These are phyloP conservation scores for Upupa epops DNA, from an alignment of 2,113 vertebrate species.

Conservation along the genomic window DNA sequence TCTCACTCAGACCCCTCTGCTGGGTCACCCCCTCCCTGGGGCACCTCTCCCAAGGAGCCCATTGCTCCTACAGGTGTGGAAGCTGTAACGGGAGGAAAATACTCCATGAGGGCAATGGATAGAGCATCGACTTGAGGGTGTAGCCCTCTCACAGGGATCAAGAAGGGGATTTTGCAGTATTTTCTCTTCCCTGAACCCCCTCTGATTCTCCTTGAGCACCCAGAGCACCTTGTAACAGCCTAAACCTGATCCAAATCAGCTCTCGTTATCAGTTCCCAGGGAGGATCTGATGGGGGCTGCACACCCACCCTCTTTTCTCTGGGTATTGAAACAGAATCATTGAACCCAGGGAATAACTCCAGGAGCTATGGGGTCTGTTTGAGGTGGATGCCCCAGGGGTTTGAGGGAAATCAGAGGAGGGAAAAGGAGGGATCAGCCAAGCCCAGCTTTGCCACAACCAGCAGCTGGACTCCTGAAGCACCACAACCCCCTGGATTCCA, in stretches of 20 bases:
- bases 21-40: not conserved
- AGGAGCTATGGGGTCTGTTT: not conserved
- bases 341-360: not conserved
- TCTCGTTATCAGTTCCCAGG: not conserved
- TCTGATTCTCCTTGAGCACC: not conserved
- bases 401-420: not conserved
- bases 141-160: not conserved
- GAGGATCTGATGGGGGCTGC: not conserved
- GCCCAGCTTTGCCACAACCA: not conserved
- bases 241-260: not conserved
- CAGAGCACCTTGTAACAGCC: not conserved
- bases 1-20: not conserved
- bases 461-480: not conserved
- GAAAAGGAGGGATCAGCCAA: not conserved
- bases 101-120: rapidly evolving
- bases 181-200: not conserved
- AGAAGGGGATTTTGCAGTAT: not conserved
- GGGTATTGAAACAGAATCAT: not conserved
- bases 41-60: not conserved
- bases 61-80: rapidly evolving
- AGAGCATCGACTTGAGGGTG: not conserved
- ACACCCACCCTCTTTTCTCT: not conserved
- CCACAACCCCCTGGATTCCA: not conserved
- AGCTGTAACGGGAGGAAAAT: not conserved
- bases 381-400: not conserved